phyloP scores from a whole-genome alignment of 2,113 vertebrate genomes.

The Hyperoodon ampullatus region DNA sequence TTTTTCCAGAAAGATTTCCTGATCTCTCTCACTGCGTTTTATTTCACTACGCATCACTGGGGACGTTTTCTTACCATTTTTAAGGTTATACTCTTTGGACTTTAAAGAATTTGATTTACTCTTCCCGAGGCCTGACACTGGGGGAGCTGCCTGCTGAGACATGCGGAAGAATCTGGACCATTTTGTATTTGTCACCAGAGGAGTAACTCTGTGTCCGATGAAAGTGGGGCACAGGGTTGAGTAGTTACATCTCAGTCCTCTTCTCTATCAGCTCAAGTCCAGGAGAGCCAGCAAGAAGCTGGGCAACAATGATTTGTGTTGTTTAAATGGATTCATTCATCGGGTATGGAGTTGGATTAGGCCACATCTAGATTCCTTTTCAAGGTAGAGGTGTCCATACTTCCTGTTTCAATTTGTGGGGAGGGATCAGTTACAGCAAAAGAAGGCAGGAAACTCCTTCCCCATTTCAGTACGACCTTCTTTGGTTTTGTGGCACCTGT shows the following conservation, averaged over 20 bases:
- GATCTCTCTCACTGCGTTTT: not conserved
- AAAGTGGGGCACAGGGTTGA: not conserved
- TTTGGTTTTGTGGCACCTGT: not conserved
- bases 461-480: not conserved
- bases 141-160: not conserved
- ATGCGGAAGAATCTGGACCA: not conserved
- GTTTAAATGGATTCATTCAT: not conserved
- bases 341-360: not conserved
- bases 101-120: conserved; percentile 33
- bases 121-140: not conserved
- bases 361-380: not conserved
- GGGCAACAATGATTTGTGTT: not conserved
- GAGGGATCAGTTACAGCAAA: too few species aligned
- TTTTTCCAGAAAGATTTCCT: not conserved
- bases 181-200: not conserved
- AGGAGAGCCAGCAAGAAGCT: not conserved
- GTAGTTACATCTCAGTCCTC: not conserved
- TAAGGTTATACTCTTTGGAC: not conserved
- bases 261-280: not conserved
- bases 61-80: conserved; percentile 17
- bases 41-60: not conserved
- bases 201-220: not conserved
- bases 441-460: not conserved
- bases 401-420: not conserved
- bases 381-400: not conserved